A percentile compares a stretch with the other conserved stretches of the same genome.
phyloP scores from a whole-genome alignment of 1,140 invertebrate species.

The Cardiocondyla obscurior region DNA sequence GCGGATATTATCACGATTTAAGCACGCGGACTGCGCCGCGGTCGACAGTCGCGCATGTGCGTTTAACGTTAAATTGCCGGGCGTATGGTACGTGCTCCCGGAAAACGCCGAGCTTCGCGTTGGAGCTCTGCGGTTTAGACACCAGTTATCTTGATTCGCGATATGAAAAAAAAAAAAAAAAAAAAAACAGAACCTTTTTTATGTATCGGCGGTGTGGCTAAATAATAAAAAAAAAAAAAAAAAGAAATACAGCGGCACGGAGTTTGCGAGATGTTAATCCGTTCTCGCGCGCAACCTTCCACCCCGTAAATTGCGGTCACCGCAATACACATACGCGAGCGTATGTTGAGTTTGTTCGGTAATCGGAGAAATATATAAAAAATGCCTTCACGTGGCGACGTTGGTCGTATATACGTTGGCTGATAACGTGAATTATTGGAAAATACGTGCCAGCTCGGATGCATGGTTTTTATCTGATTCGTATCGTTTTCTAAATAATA shows the following conservation, averaged over 20 bases:
- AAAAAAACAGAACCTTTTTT: constrained; percentile 46
- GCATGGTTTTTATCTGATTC: neutral
- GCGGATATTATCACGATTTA: constrained; percentile 67
- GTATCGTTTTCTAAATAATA: neutral
- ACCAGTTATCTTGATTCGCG: constrained; percentile 64
- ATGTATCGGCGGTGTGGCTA: constrained; percentile 48
- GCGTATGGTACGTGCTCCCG: constrained; percentile 33
- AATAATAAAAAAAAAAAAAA: constrained; percentile 16
- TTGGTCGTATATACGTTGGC: neutral
- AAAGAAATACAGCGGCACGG: constrained; percentile 27
- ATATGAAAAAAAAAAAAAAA: constrained; percentile 59
- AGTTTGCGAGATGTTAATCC: constrained; percentile 52
- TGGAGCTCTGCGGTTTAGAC: constrained; percentile 62
- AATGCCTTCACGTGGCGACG: neutral
- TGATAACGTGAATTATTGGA: constrained; percentile 33
- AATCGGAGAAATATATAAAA: constrained; percentile 49
- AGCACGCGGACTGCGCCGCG: constrained; percentile 53
- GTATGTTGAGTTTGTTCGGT: constrained; percentile 7
- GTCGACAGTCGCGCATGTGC: constrained; percentile 40
- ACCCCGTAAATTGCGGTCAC: constrained; percentile 46
- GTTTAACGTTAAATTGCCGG: constrained; percentile 54
- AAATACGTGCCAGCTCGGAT: neutral
- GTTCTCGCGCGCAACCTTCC: constrained; percentile 43
- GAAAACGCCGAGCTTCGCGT: constrained; percentile 40
- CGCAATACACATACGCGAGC: neutral